These are phyloP conservation scores for Eremobia ochroleuca DNA, from an alignment of 2,888 invertebrate species.

Conservation along the genomic window DNA sequence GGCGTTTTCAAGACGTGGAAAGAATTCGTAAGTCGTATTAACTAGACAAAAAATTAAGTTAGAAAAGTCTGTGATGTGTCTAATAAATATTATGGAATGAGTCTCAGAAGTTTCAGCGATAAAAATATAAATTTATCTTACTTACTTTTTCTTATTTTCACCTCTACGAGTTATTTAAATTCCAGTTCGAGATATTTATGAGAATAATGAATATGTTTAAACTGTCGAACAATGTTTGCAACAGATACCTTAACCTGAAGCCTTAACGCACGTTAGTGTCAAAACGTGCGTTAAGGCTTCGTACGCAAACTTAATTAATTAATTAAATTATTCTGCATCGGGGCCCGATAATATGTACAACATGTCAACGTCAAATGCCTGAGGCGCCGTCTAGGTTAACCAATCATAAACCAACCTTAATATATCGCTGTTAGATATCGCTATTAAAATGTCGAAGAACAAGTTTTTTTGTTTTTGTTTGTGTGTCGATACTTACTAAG, in stretches of 20 bases:
- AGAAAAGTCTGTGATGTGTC: constrained; percentile 9
- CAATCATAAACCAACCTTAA: neutral
- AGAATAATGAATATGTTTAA: constrained; percentile 23
- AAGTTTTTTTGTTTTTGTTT: neutral
- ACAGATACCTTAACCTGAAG: constrained; percentile 26
- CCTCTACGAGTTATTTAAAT: neutral
- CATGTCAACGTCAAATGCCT: constrained; percentile 27
- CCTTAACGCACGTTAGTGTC: constrained; percentile 34
- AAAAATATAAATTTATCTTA: constrained; percentile 26
- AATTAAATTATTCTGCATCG: constrained; percentile 29
- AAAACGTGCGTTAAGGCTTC: constrained; percentile 28
- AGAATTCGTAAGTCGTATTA: constrained; percentile 8
- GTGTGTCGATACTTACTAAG: too few relatives aligned
- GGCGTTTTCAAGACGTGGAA: constrained; percentile 1
- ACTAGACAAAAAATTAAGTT: constrained; percentile 12
- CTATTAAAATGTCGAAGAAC: neutral
- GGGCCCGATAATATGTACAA: constrained; percentile 17
- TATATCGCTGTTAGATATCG: neutral
- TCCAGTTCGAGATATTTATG: neutral
- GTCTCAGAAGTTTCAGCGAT: constrained; percentile 32
- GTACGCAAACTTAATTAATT: constrained; percentile 15
- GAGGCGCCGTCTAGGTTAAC: neutral
- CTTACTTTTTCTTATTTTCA: neutral
- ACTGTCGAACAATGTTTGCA: constrained; percentile 19
- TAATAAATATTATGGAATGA: constrained; percentile 26